These are phyloP conservation scores for Anneissia japonica DNA, from an alignment of 35 echinoderm and acorn worm genomes.

Conservation along the genomic window DNA sequence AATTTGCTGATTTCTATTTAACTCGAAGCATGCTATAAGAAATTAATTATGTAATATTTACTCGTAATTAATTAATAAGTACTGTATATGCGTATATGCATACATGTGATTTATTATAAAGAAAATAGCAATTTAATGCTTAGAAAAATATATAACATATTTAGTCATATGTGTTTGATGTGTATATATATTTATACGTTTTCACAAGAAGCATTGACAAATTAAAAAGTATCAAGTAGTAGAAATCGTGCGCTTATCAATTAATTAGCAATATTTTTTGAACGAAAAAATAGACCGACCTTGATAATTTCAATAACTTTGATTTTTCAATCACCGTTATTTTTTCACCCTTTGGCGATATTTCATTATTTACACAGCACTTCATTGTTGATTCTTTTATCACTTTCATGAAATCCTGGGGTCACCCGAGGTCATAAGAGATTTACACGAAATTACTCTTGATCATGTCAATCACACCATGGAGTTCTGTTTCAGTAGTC, in stretches of 20 bases:
- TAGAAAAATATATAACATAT: too few species aligned
- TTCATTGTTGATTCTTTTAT: not conserved
- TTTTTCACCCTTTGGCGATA: not conserved
- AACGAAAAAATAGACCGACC: not conserved
- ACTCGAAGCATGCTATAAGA: too few species aligned
- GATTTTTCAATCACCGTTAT: not conserved
- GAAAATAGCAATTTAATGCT: too few species aligned
- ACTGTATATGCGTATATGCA: too few species aligned
- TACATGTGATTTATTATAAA: too few species aligned
- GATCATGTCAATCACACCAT: not conserved
- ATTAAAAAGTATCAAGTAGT: not conserved
- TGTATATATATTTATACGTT: too few species aligned
- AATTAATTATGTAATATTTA: too few species aligned
- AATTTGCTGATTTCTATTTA: too few species aligned
- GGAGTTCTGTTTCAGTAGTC: too few species aligned
- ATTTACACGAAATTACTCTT: not conserved
- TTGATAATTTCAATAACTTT: not conserved
- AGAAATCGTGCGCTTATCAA: not conserved
- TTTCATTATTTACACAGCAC: not conserved
- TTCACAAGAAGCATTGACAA: too few species aligned
- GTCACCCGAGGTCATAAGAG: not conserved
- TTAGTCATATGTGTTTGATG: too few species aligned
- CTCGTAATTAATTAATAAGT: too few species aligned
- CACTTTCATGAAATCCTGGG: not conserved
- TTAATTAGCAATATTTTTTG: conserved; percentile 3